Evolutionary conservation across 2,797 vertebrate species (phyloP).

Genomic region (Sebastes umbrosus): DNA sequence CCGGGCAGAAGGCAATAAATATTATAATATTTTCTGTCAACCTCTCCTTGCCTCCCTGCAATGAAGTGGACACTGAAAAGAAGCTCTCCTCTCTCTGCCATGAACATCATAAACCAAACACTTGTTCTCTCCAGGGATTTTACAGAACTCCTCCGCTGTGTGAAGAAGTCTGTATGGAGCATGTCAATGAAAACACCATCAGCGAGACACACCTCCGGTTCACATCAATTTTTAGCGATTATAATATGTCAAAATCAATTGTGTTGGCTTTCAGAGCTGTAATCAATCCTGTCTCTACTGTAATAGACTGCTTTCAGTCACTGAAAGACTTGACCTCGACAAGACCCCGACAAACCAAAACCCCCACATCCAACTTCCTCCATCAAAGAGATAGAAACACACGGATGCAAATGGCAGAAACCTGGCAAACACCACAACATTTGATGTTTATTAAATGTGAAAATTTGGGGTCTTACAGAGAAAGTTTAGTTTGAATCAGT

Average conservation of each 20-base stretch:
- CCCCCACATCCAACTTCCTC: too few species aligned
- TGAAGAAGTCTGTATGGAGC: not conserved
- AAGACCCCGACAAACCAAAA: not conserved
- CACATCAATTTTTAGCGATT: not conserved
- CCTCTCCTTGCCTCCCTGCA: not conserved
- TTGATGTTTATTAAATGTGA: not conserved
- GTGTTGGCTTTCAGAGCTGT: not conserved
- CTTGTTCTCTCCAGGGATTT: not conserved
- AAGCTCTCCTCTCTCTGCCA: not conserved
- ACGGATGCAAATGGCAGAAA: not conserved
- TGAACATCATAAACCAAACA: not conserved
- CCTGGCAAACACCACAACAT: not conserved
- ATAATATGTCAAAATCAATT: not conserved
- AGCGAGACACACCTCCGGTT: not conserved
- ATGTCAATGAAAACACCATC: not conserved
- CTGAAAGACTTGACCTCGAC: not conserved
- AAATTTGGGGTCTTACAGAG: not conserved
- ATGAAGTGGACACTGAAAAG: not conserved
- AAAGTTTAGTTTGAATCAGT: not conserved
- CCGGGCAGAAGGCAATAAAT: not conserved
- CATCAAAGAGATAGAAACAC: not conserved
- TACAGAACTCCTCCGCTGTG: not conserved
- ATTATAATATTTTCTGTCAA: not conserved
- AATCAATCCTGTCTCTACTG: not conserved
- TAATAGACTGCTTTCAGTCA: not conserved